phyloP scores from a whole-genome alignment of 2,797 vertebrate genomes.

The Ataeniobius toweri region DNA sequence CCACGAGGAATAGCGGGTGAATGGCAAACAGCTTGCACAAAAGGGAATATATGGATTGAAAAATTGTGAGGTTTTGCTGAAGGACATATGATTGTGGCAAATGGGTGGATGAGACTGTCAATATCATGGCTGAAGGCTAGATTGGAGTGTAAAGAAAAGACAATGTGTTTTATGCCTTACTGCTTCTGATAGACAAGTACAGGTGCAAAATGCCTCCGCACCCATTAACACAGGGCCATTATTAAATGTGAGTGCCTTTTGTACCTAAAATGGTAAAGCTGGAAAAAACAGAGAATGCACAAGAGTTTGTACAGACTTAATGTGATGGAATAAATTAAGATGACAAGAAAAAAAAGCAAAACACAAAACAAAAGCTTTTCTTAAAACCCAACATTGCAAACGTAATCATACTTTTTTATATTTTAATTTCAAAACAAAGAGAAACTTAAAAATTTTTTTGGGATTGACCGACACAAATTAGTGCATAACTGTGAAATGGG shows the following conservation, averaged over 20 bases:
- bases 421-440: not conserved
- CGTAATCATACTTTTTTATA: not conserved
- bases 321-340: constrained; percentile 30
- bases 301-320: constrained; percentile 7
- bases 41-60: constrained; percentile 20
- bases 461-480: not conserved
- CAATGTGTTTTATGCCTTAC: constrained; percentile 21
- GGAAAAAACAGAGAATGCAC: constrained; percentile 47
- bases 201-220: constrained; percentile 17
- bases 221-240: constrained; percentile 21
- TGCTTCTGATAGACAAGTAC: constrained; percentile 24
- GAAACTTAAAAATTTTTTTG: not conserved
- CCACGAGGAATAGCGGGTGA: constrained; percentile 17
- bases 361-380: not conserved
- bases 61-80: constrained; percentile 11
- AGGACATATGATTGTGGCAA: constrained; percentile 19
- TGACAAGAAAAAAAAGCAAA: constrained; percentile 9
- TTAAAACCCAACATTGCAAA: not conserved
- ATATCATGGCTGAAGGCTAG: constrained; percentile 25
- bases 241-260: constrained; percentile 19
- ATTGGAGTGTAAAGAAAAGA: constrained; percentile 16
- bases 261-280: constrained; percentile 5
- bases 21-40: constrained; percentile 24
- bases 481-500: not conserved
- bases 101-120: constrained; percentile 17